These are phyloP conservation scores for Melanotaenia duboulayi DNA, from an alignment of 2,113 vertebrate genomes.

Conservation along the genomic window DNA sequence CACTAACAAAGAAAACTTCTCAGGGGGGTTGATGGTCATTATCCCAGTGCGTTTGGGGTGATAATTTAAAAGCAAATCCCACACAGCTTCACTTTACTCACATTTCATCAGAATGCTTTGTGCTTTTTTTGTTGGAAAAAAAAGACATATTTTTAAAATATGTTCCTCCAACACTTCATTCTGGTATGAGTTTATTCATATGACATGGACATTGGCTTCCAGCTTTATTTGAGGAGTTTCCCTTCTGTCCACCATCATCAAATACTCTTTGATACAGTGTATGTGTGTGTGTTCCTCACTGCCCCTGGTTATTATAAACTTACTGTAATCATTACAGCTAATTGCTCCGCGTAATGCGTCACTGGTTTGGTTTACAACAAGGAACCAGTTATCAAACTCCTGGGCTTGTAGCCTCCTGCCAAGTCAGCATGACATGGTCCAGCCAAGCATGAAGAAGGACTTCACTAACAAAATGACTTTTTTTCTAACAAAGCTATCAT, in stretches of 20 bases:
- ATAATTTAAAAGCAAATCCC: constrained; percentile 45
- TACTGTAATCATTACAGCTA: constrained; percentile 32
- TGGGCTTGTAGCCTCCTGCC: constrained; percentile 7
- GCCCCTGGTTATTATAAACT: constrained; percentile 36
- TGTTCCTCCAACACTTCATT: constrained; percentile 12
- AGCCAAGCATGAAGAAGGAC: not conserved
- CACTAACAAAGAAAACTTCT: constrained; percentile 24
- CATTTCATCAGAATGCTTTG: constrained; percentile 78
- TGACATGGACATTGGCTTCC: constrained; percentile 28
- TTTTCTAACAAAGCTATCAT: constrained; percentile 4
- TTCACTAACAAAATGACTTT: not conserved
- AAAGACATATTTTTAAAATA: too few species aligned
- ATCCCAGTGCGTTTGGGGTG: constrained; percentile 34
- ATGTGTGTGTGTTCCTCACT: constrained; percentile 8
- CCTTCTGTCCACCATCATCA: constrained; percentile 58
- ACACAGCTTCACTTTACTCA: constrained; percentile 56
- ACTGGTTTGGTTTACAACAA: not conserved
- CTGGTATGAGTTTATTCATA: constrained; percentile 29
- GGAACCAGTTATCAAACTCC: constrained; percentile 26
- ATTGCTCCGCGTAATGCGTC: constrained; percentile 12
- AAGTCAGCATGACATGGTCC: constrained; percentile 16
- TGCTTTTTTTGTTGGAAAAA: constrained; percentile 23
- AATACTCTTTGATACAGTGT: constrained; percentile 24
- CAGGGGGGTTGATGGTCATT: constrained; percentile 34
- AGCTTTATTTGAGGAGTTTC: constrained; percentile 68